Evolutionary conservation across 2,113 vertebrate species (phyloP).

Genomic region (Alces alces): DNA sequence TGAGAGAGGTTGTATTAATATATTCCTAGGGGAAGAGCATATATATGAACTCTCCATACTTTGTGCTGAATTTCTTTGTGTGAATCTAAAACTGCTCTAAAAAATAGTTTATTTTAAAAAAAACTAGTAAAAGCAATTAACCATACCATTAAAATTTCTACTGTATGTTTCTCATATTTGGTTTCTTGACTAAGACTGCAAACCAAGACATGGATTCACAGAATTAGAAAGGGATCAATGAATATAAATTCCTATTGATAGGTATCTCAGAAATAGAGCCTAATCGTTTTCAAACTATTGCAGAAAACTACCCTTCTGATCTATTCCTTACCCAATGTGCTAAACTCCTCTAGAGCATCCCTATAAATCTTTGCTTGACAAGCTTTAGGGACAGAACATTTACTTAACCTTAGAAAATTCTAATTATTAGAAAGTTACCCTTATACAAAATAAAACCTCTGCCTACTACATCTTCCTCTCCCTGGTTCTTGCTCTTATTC

Average conservation of each 20-base stretch:
- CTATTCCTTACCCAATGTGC: not conserved
- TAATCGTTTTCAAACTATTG: not conserved
- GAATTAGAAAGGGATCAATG: slow-evolving; percentile 17
- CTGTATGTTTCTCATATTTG: not conserved
- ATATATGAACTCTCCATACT: not conserved
- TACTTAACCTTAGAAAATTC: not conserved
- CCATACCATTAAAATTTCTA: not conserved
- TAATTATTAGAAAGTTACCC: not conserved
- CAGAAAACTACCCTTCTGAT: not conserved
- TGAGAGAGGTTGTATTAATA: not conserved
- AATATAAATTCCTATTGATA: not conserved
- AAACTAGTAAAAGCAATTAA: slow-evolving; percentile 14
- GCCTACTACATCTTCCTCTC: not conserved
- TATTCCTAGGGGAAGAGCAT: not conserved
- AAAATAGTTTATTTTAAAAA: not conserved
- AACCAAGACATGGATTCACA: not conserved
- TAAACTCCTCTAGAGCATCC: not conserved
- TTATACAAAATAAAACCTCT: not conserved
- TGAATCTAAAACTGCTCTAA: not conserved
- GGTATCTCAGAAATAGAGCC: not conserved
- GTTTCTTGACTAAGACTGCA: not conserved
- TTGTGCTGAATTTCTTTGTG: not conserved
- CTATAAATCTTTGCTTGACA: not conserved
- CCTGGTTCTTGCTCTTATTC: not conserved
- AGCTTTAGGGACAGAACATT: not conserved